These are phyloP conservation scores for Sminthurinus aureus DNA, from an alignment of 2,888 invertebrate genomes.

Conservation along the genomic window DNA sequence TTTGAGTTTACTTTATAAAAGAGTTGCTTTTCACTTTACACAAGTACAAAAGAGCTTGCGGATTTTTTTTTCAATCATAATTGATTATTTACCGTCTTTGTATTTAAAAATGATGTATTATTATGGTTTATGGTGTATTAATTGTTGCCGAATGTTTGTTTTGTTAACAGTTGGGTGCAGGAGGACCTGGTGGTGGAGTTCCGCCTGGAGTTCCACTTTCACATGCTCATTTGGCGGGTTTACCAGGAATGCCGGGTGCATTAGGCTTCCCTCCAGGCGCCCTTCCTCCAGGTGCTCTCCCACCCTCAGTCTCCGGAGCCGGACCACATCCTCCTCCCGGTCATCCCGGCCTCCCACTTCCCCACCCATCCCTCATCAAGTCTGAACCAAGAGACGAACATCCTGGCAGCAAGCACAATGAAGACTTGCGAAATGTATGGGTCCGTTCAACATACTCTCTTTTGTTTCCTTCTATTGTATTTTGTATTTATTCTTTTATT, in stretches of 20 bases:
- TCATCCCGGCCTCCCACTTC: constrained; percentile 44
- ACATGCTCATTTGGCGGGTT: no score
- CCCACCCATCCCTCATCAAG: constrained; percentile 57
- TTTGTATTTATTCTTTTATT: constrained; percentile 1
- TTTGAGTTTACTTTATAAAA: no score
- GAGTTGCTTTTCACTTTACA: no score
- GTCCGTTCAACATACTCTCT: constrained; percentile 19
- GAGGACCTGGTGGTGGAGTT: constrained; percentile 47
- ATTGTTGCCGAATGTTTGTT: background rate
- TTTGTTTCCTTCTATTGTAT: constrained; percentile 1
- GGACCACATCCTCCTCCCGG: constrained; percentile 59
- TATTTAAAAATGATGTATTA: no score
- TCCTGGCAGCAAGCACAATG: constrained; percentile 54
- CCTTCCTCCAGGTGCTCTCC: constrained; percentile 54
- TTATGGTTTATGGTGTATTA: no score
- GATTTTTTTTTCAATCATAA: no score
- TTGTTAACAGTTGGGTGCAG: constrained; percentile 53
- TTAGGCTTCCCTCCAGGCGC: constrained; percentile 57
- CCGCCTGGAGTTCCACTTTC: no score
- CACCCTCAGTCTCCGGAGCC: constrained; percentile 58
- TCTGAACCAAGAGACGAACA: constrained; percentile 58
- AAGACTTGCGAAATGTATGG: constrained; percentile 59
- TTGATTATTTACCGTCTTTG: no score
- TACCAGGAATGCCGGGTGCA: constrained; percentile 43
- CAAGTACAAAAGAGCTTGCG: no score